Base-by-base conservation (phyloP, 2,888 invertebrate genomes). In the Dione vanillae region DNA sequence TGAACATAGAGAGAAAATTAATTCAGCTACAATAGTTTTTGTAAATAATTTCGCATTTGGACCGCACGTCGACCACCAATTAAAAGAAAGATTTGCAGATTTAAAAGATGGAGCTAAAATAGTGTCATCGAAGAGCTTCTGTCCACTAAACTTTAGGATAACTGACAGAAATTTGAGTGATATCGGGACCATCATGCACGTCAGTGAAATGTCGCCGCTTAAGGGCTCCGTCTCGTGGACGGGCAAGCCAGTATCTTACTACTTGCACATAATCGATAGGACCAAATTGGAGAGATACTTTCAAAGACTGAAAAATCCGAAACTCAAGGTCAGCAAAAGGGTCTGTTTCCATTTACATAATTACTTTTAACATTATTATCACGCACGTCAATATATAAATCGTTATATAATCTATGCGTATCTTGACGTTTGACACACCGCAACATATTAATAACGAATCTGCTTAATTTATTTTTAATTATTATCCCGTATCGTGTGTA, bases 11-110 rank as follows among this genome's bases (percentile, higher is more conserved):
- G 98, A 99, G 86, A 97, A 97, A 89, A 99, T 99, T 79, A 98
- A 97, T 79, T 96, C 96, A 79, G 97, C 99, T 12, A 97, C 98
- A 47, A 97, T 99, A 83, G 98, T 99, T 74, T 99, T 99, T 94
- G 99, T 99, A 51, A 99, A 99, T 94, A 99, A 99, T 94, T 99
- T 98, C 94, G 99, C 99, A 52, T 99, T 99, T 90, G 99, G 99
- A 12, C 99, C 99, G 37, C 96, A 96, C 76, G 98, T 99, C 40
- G 99, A 99, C 93, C 98, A 99, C 90, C 97, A 98, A 93, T 90
- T 99, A 78, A 99, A 99, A 90, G 97, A 98, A 85, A 95, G 98
- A 83, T 99, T 99, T 92, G 98, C 98, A 41, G 99, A 99, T 91
- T 95, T 99, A 82, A 97, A 97, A 82, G 98, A 98, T 88, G 98